Evolutionary conservation across 2,888 invertebrate genomes (phyloP), one percentile per base, ranked within the genome.

Genomic region (Netelia fuscicornis): DNA sequence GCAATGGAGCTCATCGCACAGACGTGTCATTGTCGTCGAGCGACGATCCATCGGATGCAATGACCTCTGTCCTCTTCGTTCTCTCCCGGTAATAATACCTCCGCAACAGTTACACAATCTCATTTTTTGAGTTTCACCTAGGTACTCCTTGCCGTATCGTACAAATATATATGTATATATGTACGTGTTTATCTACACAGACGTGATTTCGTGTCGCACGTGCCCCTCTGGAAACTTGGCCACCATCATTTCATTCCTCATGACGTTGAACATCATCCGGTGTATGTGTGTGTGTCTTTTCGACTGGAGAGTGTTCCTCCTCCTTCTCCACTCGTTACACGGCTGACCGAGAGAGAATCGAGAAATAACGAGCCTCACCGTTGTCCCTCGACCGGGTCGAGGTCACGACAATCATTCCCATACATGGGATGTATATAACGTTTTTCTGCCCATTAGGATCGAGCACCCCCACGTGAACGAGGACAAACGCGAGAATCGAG

Each of bases 341-440:
- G 70, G 65, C 54, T 77, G 83, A 77, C 75, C 83, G 83, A 72
- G 83, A 81, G 67, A 76, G 77, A 68, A 84, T 80, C 81, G 64
- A 62, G 83, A 77, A 83, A 77, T 85, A 85, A 85, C 85, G 81
- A 83, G 85, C 76, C 77, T 85, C 85, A 85, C 85, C 84, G 83
- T 75, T 85, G 84, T 78, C 78, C 83, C 86, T 84, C 76, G 81
- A 84, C 80, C 84, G 82, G 81, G 83, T 85, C 85, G 85, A 85
- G 85, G 85, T 85, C 85, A 85, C 82, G 82, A 71, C 79, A 85
- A 85, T 85, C 85, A 82, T 84, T 77, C 78, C 82, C 85, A 70
- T 85, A 85, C 82, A 85, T 52, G 82, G 68, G 54, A 13, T 20
- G 74, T 60, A 62, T 72, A 79, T 75, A 85, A 82, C 78, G 78